Base-by-base conservation (phyloP, 92 coral and sea anemone species). In the Bergia puertoricense region DNA sequence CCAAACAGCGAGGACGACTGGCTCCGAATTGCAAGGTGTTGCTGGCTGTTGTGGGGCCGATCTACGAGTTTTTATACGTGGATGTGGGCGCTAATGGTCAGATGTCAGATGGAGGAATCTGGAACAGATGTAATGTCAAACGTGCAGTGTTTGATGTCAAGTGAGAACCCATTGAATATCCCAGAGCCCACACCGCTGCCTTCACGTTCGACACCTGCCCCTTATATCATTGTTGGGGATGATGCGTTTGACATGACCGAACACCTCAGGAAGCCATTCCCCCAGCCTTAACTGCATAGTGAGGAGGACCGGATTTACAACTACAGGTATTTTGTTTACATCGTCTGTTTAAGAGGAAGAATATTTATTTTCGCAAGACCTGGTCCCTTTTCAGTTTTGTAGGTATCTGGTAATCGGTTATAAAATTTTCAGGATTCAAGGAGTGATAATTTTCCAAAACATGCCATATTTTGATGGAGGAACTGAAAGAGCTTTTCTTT, bases 221-320 rank as follows among this genome's bases (percentile, higher is more conserved):
- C 65, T 3, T 45, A 15, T 77, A 65, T 77, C 37, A 44, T 77
- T 2, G 81, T 77, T 46, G 81, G 81, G 11, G 81, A 77, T 44
- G 81, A 77, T 77, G 81, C 81, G 2, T 69, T 69, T 23, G 40
- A 41, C 1, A 1, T 69, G 39, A 69, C 39, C 0, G 75, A 69
- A 30, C 37, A 77, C 37, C 62, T 46, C 5, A 77, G 45, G 81
- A 77, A 77, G 59, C 81, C 48, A 20, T 76, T 76, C n/a, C 80
- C 80, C 36, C 45, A 76, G 80, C 8, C 80, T 3, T n/a, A 76
- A 42, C n/a, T 76, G 79, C 10, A 13, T 10, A 76, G 11, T 76
- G 80, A 76, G n/a, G 80, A 41, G 80, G 41, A 76, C 48, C 80
- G 80, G n/a, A 76, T 76, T 76, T 76, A 76, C 48, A 76, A 76